Evolutionary conservation across 2,797 vertebrate species (phyloP), one percentile per base, ranked within the genome.

Genomic region (Pitangus sulphuratus): DNA sequence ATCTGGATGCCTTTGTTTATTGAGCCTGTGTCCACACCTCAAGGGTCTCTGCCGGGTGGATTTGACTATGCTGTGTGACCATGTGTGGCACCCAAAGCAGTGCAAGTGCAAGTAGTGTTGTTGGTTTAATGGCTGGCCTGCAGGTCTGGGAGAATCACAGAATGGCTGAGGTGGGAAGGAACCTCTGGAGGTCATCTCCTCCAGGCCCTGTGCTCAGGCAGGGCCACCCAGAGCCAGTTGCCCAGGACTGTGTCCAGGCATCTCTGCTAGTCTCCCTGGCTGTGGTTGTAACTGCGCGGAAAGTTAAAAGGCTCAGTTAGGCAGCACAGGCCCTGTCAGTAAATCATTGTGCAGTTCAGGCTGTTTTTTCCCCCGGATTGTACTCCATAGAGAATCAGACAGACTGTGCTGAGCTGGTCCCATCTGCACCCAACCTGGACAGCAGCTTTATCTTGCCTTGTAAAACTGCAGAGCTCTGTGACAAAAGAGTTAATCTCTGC

Each of bases 401-500:
- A 98, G 98, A 98, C 98, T 95, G 98, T 98, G 98, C 97, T 98
- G 96, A 98, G 97, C 97, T 98, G 98, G 98, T 98, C 98, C 98
- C 98, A 98, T 98, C 98, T 98, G 98, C 98, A 98, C 96, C 97
- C 98, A 98, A 98, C 98, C 98, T 98, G 98, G 97, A 98, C 98
- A 98, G 95, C 95, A 98, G 98, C 98, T 98, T 98, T 98, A 98
- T 98, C 98, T 98, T 95, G 98, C 98, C 98, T 98, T 98, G 98
- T 99, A 98, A 99, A 99, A 98, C 98, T 98, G 98, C 98, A 98
- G 97, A 98, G 98, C 98, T 96, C 94, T 93, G 98, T 98, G 98
- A 99, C 98, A 99, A 99, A 99, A 98, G 98, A 99, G 98, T 98
- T 99, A 98, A 99, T 98, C 98, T 98, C 98, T 98, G 98, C 98